Evolutionary conservation across 1,140 invertebrate genomes (phyloP).

Genomic region (Tribolium madens): DNA sequence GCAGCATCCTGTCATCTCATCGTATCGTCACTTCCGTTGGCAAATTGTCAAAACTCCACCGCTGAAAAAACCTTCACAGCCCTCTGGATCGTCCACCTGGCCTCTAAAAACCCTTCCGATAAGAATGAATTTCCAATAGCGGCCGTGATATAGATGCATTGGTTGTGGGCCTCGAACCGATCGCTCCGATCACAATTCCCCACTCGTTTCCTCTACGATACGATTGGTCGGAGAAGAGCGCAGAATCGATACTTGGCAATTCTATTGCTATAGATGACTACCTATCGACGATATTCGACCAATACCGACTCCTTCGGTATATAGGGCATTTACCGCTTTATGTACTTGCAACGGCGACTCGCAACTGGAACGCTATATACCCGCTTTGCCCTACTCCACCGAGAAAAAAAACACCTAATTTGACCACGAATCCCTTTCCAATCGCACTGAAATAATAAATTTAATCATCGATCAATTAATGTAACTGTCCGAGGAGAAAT

Average conservation of each 20-base stretch:
- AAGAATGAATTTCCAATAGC: constrained; percentile 39
- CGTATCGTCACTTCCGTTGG: background rate
- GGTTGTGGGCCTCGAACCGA: constrained; percentile 51
- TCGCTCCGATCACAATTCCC: constrained; percentile 53
- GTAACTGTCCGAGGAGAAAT: too few relatives aligned
- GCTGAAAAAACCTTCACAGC: background rate
- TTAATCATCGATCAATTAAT: too few relatives aligned
- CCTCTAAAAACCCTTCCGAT: background rate
- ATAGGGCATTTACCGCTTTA: constrained; percentile 53
- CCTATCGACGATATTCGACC: constrained; percentile 65
- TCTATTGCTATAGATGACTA: constrained; percentile 67
- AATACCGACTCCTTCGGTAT: constrained; percentile 56
- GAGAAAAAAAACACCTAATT: background rate
- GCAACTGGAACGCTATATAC: background rate
- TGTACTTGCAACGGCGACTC: constrained; percentile 4
- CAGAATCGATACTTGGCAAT: constrained; percentile 66
- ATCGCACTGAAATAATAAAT: background rate
- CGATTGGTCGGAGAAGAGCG: constrained; percentile 61
- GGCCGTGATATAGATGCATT: constrained; percentile 52
- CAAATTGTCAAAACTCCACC: background rate
- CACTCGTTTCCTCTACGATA: constrained; percentile 48
- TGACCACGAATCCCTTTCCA: background rate
- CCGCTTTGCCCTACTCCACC: background rate
- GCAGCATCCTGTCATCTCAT: background rate
- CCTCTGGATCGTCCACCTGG: background rate